Percentiles rank a stretch among this genome's conserved stretches.
These are phyloP conservation scores for Ditylenchus weischeri DNA, from an alignment of 2,888 invertebrate species.

Conservation along the genomic window DNA sequence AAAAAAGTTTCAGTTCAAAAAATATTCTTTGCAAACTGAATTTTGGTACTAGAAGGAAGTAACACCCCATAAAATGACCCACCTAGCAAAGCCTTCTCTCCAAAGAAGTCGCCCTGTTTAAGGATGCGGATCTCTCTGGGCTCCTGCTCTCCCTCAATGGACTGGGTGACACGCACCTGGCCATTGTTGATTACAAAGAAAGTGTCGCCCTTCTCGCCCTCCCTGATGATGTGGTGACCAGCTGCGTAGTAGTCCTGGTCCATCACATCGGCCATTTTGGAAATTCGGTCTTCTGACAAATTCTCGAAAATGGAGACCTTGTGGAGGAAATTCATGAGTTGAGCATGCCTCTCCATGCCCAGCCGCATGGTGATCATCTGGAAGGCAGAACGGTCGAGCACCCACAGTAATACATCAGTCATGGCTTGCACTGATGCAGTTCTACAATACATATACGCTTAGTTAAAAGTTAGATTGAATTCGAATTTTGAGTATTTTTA, in stretches of 20 bases:
- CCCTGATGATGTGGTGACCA: constrained; percentile 75
- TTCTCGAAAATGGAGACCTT: constrained; percentile 57
- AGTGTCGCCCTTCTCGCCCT: constrained; percentile 82
- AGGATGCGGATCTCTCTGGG: constrained; percentile 72
- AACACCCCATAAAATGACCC: neutral
- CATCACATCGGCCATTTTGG: constrained; percentile 79
- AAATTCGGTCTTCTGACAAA: constrained; percentile 55
- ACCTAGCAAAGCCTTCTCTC: constrained; percentile 79
- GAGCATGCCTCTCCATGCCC: constrained; percentile 79
- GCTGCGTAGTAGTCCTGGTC: constrained; percentile 80
- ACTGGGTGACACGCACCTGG: constrained; percentile 61
- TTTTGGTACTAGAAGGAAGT: too few relatives aligned
- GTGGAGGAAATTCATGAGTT: constrained; percentile 76
- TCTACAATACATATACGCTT: constrained; percentile 30
- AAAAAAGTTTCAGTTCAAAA: too few relatives aligned
- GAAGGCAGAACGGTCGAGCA: constrained; percentile 79
- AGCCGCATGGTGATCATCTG: constrained; percentile 84
- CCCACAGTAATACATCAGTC: constrained; percentile 82
- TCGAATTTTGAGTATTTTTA: too few relatives aligned
- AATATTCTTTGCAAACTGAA: too few relatives aligned
- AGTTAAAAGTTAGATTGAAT: too few relatives aligned
- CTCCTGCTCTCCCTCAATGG: constrained; percentile 60
- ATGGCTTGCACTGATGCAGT: constrained; percentile 66
- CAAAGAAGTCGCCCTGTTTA: constrained; percentile 77
- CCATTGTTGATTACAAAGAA: constrained; percentile 81